phyloP scores from a whole-genome alignment of 2,113 vertebrate genomes.

The Apus apus region DNA sequence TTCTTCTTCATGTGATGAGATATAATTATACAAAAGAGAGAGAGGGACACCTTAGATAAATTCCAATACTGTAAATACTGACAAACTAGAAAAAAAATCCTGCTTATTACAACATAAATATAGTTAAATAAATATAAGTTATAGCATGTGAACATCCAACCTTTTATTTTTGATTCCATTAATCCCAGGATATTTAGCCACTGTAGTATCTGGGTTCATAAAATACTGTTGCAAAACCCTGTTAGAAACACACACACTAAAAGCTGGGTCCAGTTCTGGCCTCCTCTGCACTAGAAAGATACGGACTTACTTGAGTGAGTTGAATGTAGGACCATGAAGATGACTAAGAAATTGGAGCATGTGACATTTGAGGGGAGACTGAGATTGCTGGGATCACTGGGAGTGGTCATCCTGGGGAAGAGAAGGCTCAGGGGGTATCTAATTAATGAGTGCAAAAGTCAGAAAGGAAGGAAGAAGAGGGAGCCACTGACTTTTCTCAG shows the following conservation, averaged over 20 bases:
- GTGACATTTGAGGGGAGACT: background rate
- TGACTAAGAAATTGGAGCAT: background rate
- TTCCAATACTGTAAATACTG: background rate
- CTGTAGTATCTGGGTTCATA: background rate
- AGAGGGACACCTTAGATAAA: background rate
- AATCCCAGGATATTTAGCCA: background rate
- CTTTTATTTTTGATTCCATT: background rate
- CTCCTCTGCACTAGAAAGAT: background rate
- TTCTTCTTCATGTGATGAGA: background rate
- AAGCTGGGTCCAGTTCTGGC: background rate
- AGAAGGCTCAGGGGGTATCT: background rate
- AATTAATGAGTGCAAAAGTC: background rate
- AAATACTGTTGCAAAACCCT: background rate
- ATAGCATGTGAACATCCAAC: background rate
- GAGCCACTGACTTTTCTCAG: background rate
- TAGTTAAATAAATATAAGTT: background rate
- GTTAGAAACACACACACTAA: background rate
- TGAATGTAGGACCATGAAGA: background rate
- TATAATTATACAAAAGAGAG: background rate
- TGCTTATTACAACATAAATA: background rate
- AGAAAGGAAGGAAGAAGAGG: background rate
- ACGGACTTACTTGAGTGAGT: background rate
- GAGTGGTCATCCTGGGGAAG: background rate
- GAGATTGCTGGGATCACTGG: background rate
- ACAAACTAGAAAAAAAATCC: background rate